These are phyloP conservation scores for Lepidotrigona ventralis DNA, from an alignment of 1,140 invertebrate species.

Conservation along the genomic window DNA sequence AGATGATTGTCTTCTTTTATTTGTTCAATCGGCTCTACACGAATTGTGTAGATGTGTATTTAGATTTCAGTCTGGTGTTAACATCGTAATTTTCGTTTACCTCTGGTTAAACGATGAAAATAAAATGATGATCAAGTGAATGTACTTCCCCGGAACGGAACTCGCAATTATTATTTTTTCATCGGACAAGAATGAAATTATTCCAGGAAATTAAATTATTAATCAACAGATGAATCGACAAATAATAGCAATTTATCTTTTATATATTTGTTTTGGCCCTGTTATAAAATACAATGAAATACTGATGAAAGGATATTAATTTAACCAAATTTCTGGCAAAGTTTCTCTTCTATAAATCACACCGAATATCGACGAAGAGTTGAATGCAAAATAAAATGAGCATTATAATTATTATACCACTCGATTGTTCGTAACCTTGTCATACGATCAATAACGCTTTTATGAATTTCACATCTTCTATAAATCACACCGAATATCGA, in stretches of 20 bases:
- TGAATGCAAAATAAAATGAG: neutral
- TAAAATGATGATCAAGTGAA: too few relatives aligned
- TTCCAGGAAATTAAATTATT: neutral
- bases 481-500: neutral
- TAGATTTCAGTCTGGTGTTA: too few relatives aligned
- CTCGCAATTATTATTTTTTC: neutral
- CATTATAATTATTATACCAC: neutral
- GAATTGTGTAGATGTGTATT: too few relatives aligned
- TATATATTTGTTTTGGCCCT: neutral
- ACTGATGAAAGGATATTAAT: neutral
- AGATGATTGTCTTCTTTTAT: neutral
- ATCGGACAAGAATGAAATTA: neutral
- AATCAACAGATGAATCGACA: neutral
- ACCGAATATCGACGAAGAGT: neutral
- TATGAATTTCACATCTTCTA: neutral
- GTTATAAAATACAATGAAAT: neutral
- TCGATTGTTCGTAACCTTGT: neutral
- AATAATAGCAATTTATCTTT: neutral
- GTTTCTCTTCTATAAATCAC: neutral
- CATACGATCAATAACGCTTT: neutral
- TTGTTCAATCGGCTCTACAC: neutral
- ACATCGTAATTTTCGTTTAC: too few relatives aligned
- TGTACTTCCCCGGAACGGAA: too few relatives aligned
- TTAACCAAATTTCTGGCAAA: neutral
- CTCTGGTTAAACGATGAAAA: too few relatives aligned